phyloP scores from a whole-genome alignment of 1,140 invertebrate species.

The Drosophila guanche region DNA sequence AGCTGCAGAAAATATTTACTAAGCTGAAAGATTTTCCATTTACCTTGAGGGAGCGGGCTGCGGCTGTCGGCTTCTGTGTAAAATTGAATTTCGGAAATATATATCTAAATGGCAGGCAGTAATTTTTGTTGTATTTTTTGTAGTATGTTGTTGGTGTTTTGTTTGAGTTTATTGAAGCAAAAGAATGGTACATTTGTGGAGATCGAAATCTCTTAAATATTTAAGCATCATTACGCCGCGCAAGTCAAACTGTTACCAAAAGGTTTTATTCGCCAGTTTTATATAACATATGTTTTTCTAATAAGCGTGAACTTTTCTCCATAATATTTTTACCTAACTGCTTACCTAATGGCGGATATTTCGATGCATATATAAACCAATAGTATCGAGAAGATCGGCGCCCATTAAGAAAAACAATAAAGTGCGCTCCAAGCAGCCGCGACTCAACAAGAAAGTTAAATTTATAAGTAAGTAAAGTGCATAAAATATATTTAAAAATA shows the following conservation, averaged over 20 bases:
- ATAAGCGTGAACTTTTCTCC: neutral
- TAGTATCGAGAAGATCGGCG: conserved; percentile 86
- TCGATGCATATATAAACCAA: conserved; percentile 11
- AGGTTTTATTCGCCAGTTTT: too few species aligned
- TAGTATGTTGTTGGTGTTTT: neutral
- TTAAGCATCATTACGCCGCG: too few species aligned
- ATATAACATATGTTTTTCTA: neutral
- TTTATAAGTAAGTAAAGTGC: conserved; percentile 92
- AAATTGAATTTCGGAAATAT: too few species aligned
- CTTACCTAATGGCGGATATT: conserved; percentile 27
- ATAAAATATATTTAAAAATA: neutral
- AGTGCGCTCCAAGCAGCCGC: conserved; percentile 87
- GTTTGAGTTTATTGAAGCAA: too few species aligned
- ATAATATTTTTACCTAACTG: conserved; percentile 29
- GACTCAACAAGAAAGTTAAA: conserved; percentile 93
- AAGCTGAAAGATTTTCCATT: conserved; percentile 6
- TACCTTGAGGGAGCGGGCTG: neutral
- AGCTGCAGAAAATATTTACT: conserved; percentile 12
- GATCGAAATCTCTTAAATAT: too few species aligned
- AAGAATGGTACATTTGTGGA: too few species aligned
- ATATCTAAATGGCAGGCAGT: too few species aligned
- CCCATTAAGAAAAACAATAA: conserved; percentile 91
- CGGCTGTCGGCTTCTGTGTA: too few species aligned
- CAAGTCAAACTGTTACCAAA: conserved; percentile 16
- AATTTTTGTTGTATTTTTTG: neutral